These are phyloP conservation scores for Acanthosepion lycidas DNA, from an alignment of 2,888 invertebrate species.

Conservation along the genomic window DNA sequence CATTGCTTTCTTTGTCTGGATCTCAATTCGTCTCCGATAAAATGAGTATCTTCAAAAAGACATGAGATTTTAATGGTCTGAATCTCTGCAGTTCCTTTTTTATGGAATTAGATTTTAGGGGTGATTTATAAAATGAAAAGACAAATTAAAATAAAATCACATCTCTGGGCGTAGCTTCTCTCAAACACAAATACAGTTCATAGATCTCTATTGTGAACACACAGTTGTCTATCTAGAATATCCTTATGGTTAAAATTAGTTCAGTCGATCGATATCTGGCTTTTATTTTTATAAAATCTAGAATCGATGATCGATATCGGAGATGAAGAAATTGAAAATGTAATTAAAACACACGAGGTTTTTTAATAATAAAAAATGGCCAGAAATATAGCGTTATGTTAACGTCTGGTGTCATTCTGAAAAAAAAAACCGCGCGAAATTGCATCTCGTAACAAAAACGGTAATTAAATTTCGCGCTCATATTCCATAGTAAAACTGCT, in stretches of 20 bases:
- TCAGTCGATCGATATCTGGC: background rate
- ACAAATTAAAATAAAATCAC: too few relatives aligned
- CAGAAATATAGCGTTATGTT: background rate
- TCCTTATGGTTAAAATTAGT: background rate
- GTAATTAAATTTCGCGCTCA: background rate
- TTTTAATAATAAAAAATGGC: background rate
- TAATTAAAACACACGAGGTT: background rate
- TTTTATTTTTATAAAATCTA: background rate
- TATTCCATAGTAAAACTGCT: background rate
- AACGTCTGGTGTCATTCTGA: background rate
- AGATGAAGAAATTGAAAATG: background rate
- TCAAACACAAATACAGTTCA: too few relatives aligned
- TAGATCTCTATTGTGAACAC: background rate
- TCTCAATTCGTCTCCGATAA: too few relatives aligned
- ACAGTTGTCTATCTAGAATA: background rate
- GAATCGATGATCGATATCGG: background rate
- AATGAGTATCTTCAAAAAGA: too few relatives aligned
- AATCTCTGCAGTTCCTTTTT: too few relatives aligned
- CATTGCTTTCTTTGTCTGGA: too few relatives aligned
- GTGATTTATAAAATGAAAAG: background rate
- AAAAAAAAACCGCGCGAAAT: background rate
- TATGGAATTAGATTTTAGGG: background rate
- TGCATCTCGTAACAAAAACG: background rate
- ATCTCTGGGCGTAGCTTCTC: too few relatives aligned
- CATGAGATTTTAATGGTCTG: too few relatives aligned